Evolutionary conservation across 2,888 invertebrate species (phyloP).

Genomic region (Priocnemis perturbator): DNA sequence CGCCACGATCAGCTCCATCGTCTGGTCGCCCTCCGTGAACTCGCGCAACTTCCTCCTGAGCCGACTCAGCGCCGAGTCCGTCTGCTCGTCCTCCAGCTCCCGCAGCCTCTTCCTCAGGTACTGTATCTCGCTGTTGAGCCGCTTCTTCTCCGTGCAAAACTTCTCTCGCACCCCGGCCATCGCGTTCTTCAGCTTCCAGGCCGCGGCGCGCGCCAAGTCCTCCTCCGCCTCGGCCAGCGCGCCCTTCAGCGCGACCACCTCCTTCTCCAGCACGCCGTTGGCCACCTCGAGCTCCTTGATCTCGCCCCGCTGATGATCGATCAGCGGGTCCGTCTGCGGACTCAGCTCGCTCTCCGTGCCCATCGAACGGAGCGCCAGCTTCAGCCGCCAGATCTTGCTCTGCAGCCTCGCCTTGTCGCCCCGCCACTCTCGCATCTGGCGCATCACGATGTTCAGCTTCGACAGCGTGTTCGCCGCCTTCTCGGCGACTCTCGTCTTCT

Average conservation of each 20-base stretch:
- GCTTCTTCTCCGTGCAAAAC: conserved; percentile 26
- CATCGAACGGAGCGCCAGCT: conserved; percentile 35
- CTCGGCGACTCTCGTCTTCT: conserved; percentile 40
- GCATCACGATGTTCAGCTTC: conserved; percentile 44
- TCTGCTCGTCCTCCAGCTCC: conserved; percentile 31
- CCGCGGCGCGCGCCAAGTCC: conserved; percentile 31
- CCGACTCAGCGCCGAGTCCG: conserved; percentile 23
- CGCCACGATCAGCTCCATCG: conserved; percentile 52
- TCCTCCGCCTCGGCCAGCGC: conserved; percentile 35
- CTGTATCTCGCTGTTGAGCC: conserved; percentile 45
- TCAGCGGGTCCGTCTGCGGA: conserved; percentile 38
- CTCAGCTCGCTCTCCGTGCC: conserved; percentile 26
- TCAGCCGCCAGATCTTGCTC: conserved; percentile 47
- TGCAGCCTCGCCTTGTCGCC: conserved; percentile 45
- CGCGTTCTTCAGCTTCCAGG: conserved; percentile 28
- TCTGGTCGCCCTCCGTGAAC: conserved; percentile 46
- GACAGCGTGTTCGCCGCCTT: conserved; percentile 38
- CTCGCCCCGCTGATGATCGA: conserved; percentile 45
- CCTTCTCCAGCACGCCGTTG: conserved; percentile 39
- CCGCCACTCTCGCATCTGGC: conserved; percentile 44
- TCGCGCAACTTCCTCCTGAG: conserved; percentile 41
- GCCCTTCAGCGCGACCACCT: conserved; percentile 38
- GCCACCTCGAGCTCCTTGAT: conserved; percentile 41
- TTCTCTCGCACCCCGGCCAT: conserved; percentile 29
- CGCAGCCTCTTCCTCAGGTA: conserved; percentile 34